Conservation (phyloP, 2,888 invertebrate genomes). For the Eurytoma adleriae region DNA sequence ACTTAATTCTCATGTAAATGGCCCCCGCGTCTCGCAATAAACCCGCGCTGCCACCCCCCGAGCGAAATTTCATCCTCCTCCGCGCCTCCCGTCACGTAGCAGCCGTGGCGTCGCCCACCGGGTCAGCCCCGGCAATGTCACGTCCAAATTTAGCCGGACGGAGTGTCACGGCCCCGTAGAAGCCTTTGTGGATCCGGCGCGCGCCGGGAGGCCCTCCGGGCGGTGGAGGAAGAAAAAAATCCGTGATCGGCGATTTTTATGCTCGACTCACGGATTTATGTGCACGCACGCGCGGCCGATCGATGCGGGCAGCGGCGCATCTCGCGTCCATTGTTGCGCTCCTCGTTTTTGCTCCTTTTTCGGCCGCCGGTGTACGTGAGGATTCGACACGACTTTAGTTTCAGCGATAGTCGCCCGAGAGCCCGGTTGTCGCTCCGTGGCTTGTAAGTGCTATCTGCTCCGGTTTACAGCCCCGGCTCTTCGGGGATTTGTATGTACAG, state of each 20-base stretch:
- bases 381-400: too few relatives aligned
- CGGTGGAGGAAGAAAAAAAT: too few relatives aligned
- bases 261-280: constrained; percentile 25
- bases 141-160: neutral
- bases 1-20: too few relatives aligned
- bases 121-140: constrained; percentile 2
- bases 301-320: constrained; percentile 4
- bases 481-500: too few relatives aligned
- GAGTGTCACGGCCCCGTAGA: neutral
- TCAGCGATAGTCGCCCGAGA: too few relatives aligned
- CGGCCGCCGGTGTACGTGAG: too few relatives aligned
- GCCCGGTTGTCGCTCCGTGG: too few relatives aligned
- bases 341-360: too few relatives aligned
- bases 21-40: constrained; percentile 1
- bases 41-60: neutral
- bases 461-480: too few relatives aligned
- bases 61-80: neutral
- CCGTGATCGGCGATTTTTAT: neutral
- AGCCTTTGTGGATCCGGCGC: neutral
- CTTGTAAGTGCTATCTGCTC: too few relatives aligned
- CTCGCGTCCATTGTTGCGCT: too few relatives aligned
- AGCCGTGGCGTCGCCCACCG: neutral
- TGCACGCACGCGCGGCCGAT: constrained; percentile 27
- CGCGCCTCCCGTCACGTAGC: neutral
- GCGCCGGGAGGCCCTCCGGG: too few relatives aligned